Evolutionary conservation across 2,888 invertebrate species (phyloP).

Genomic region (Catocala sponsa): DNA sequence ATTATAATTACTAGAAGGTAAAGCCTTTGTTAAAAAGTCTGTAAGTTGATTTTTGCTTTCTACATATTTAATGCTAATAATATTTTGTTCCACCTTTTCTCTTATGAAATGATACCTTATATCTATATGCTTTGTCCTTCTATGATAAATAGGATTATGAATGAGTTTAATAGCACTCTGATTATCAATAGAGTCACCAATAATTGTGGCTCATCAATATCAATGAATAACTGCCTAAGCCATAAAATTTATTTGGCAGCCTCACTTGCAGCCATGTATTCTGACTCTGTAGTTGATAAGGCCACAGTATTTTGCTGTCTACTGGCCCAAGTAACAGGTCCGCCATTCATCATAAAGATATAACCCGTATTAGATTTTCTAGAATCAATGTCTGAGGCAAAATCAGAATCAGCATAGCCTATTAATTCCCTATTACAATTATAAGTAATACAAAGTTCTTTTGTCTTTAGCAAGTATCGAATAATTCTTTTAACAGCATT

Average conservation of each 20-base stretch:
- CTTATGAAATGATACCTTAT: no score
- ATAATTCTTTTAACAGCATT: constrained; percentile 17
- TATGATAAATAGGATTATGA: no score
- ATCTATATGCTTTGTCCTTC: no score
- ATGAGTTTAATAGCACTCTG: constrained; percentile 44
- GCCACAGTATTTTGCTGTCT: constrained; percentile 41
- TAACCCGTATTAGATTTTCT: no score
- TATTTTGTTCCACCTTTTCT: no score
- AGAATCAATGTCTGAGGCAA: background rate
- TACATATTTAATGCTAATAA: no score
- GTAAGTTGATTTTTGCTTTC: no score
- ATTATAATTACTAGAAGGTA: no score
- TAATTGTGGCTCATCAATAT: constrained; percentile 26
- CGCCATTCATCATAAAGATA: no score
- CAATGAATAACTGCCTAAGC: constrained; percentile 28
- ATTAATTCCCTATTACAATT: constrained; percentile 1
- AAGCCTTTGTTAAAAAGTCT: no score
- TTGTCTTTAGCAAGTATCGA: constrained; percentile 10
- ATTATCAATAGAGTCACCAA: constrained; percentile 8
- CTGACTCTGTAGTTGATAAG: constrained; percentile 42
- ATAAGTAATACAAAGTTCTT: constrained; percentile 8
- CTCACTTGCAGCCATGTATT: constrained; percentile 43
- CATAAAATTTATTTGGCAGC: constrained; percentile 37
- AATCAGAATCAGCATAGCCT: constrained; percentile 14
- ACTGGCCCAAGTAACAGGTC: constrained; percentile 10